Percentiles rank a stretch among this genome's conserved stretches.
Evolutionary conservation across 2,113 vertebrate species (phyloP).

Genomic region (Chlamydotis undulata): DNA sequence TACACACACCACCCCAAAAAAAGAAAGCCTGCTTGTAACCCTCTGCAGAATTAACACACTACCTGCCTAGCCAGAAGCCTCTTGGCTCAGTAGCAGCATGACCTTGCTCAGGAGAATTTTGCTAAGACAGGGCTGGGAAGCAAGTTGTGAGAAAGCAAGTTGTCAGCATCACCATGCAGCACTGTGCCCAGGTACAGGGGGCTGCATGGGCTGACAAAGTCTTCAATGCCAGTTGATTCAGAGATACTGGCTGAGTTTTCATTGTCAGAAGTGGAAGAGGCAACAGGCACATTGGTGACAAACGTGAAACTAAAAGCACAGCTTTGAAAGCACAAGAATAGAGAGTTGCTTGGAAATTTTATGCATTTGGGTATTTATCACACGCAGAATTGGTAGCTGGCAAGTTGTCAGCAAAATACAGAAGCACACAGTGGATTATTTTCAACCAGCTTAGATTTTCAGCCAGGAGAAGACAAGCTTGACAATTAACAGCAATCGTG

Average conservation of each 20-base stretch:
- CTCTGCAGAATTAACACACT: not conserved
- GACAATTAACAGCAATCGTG: conserved; percentile 34
- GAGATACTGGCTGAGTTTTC: not conserved
- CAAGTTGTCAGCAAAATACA: conserved; percentile 6
- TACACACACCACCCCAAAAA: not conserved
- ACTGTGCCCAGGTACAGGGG: not conserved
- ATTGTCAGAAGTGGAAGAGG: not conserved
- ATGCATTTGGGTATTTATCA: not conserved
- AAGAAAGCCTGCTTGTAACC: not conserved
- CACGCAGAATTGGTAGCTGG: not conserved
- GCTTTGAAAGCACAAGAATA: not conserved
- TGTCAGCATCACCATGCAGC: not conserved
- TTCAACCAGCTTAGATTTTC: conserved; percentile 28
- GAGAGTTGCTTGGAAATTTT: not conserved
- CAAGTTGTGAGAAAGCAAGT: not conserved
- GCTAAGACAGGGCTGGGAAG: not conserved
- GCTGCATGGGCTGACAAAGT: not conserved
- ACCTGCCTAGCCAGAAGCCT: not conserved
- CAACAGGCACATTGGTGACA: not conserved
- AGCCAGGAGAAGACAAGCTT: conserved; percentile 3
- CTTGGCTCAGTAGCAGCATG: not conserved
- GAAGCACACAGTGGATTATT: not conserved
- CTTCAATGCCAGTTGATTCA: not conserved
- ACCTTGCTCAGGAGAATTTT: not conserved
- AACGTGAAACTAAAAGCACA: not conserved